A percentile compares a stretch with the other conserved stretches of the same genome.
phyloP scores from a whole-genome alignment of 2,797 vertebrate genomes.

The Microctenopoma lineatum region DNA sequence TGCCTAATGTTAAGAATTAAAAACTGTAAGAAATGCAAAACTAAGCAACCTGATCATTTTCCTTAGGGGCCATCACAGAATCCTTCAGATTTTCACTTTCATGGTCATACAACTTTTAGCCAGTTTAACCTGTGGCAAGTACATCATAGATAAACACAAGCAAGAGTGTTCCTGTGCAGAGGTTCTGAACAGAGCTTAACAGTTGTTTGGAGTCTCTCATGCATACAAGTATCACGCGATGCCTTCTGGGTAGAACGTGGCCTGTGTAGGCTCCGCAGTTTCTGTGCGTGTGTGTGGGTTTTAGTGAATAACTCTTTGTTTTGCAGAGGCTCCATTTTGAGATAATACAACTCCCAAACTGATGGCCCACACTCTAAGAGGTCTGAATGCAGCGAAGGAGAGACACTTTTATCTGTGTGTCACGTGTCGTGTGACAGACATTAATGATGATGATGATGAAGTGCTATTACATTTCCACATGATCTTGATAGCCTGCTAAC shows the following conservation, averaged over 20 bases:
- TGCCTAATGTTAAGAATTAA: slow-evolving; percentile 4
- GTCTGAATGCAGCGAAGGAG: too few species aligned
- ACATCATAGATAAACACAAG: slow-evolving; percentile 1
- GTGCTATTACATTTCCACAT: too few species aligned
- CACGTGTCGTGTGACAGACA: too few species aligned
- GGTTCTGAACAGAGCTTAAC: slow-evolving; percentile 13
- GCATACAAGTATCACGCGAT: slow-evolving; percentile 36
- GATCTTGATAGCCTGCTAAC: too few species aligned
- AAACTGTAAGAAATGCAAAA: slow-evolving; percentile 7
- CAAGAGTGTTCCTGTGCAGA: slow-evolving; percentile 1
- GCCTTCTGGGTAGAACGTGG: slow-evolving; percentile 37
- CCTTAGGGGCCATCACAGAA: slow-evolving; percentile 33
- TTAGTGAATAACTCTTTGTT: slow-evolving; percentile 3
- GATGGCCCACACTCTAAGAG: background rate
- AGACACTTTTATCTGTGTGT: too few species aligned
- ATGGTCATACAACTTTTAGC: slow-evolving; percentile 21
- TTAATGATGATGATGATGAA: too few species aligned
- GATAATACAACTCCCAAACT: background rate
- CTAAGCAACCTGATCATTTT: slow-evolving; percentile 16
- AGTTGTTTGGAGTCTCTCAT: slow-evolving; percentile 44
- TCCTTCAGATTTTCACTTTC: slow-evolving; percentile 46
- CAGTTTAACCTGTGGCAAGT: slow-evolving; percentile 26
- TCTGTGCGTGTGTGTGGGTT: background rate
- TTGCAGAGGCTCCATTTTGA: background rate
- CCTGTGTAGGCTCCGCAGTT: slow-evolving; percentile 35